Conservation (phyloP, 2,113 vertebrate species). For the Glareola pratincola region DNA sequence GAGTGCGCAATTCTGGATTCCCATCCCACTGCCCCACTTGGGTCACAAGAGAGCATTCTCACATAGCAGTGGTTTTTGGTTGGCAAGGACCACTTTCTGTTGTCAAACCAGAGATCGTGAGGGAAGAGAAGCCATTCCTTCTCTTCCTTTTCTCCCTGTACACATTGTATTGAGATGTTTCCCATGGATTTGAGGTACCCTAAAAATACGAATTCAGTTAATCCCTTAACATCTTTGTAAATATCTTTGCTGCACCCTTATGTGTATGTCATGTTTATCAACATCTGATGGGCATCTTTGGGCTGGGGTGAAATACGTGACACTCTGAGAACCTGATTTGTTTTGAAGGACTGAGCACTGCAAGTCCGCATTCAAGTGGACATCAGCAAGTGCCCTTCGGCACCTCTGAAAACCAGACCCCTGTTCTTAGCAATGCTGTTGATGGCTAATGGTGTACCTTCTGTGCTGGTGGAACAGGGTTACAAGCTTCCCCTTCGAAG, state of each 20-base stretch:
- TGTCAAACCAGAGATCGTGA: not conserved
- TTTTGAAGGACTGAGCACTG: not conserved
- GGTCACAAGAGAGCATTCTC: not conserved
- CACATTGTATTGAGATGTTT: not conserved
- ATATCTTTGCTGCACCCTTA: not conserved
- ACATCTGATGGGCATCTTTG: not conserved
- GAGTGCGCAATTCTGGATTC: not conserved
- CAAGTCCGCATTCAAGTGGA: not conserved
- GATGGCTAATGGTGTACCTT: conserved; percentile 7
- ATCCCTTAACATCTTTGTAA: not conserved
- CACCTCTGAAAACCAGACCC: not conserved
- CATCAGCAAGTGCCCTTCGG: not conserved
- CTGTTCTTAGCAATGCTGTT: not conserved
- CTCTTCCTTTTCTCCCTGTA: not conserved
- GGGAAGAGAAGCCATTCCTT: not conserved
- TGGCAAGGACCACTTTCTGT: not conserved
- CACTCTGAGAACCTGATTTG: not conserved
- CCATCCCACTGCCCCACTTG: not conserved
- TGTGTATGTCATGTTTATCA: not conserved
- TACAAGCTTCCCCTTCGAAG: conserved; percentile 96
- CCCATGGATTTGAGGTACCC: not conserved
- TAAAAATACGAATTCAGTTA: not conserved
- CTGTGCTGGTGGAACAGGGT: conserved; percentile 75
- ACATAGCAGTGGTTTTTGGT: not conserved
- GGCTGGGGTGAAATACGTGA: not conserved